phyloP scores from a whole-genome alignment of 2,888 invertebrate species.

The Conchocele bisecta region DNA sequence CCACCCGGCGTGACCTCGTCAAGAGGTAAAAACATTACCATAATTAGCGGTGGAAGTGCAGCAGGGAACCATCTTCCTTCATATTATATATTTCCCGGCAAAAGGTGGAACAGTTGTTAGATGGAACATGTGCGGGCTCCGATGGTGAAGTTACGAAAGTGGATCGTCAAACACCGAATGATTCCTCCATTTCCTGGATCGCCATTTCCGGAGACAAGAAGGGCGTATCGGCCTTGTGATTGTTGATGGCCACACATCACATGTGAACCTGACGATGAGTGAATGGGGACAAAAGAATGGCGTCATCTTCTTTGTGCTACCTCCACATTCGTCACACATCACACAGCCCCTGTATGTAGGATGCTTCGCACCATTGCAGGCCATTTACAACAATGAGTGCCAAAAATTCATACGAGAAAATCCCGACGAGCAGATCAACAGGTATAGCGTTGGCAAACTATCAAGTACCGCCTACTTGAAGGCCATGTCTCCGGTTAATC shows the following conservation, averaged over 20 bases:
- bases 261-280: conserved; percentile 29
- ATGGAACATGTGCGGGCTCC: not conserved
- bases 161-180: not conserved
- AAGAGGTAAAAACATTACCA: not conserved
- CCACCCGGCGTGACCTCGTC: not conserved
- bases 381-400: conserved; percentile 38
- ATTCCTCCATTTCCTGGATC: not conserved
- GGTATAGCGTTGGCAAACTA: conserved; percentile 1
- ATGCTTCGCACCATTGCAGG: conserved; percentile 34
- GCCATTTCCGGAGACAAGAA: not conserved
- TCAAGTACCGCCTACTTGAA: conserved; percentile 10
- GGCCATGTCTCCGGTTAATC: conserved; percentile 12
- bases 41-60: conserved; percentile 1
- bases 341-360: conserved; percentile 43
- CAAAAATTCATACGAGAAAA: conserved; percentile 34
- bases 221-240: no score
- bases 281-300: conserved; percentile 45
- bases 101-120: not conserved
- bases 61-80: not conserved
- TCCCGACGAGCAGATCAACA: conserved; percentile 1
- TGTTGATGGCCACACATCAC: conserved; percentile 45
- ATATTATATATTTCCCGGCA: not conserved
- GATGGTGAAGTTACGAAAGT: not conserved
- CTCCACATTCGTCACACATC: conserved; percentile 49
- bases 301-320: conserved; percentile 43